Evolutionary conservation across 2,888 invertebrate genomes (phyloP).

Genomic region (Mylabris sibirica): DNA sequence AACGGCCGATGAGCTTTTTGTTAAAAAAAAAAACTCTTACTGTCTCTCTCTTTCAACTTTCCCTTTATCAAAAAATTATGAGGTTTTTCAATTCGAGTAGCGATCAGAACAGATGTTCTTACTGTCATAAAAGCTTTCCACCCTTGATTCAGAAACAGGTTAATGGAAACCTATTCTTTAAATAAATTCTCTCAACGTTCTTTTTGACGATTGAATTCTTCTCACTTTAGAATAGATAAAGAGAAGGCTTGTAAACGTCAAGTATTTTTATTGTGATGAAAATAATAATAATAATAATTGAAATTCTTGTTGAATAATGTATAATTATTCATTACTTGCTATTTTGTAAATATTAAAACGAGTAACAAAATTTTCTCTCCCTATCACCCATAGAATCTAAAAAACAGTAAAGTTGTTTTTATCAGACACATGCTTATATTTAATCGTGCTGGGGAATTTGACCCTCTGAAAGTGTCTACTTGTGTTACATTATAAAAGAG

Average conservation of each 20-base stretch:
- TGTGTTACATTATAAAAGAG: conserved; percentile 5
- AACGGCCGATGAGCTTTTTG: conserved; percentile 35
- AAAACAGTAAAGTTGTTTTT: neutral
- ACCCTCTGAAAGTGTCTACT: conserved; percentile 16
- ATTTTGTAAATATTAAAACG: neutral
- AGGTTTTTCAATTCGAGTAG: conserved; percentile 17
- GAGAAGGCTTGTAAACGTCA: neutral
- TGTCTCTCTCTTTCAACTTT: conserved; percentile 49
- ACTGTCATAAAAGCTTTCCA: conserved; percentile 19
- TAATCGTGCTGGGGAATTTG: conserved; percentile 12
- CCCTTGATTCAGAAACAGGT: conserved; percentile 21
- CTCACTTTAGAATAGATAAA: neutral
- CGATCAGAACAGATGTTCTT: conserved; percentile 21
- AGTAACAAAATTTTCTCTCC: neutral
- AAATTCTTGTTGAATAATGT: neutral
- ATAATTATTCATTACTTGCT: too few relatives aligned
- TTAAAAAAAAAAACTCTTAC: too few relatives aligned
- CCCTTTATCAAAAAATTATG: conserved; percentile 16
- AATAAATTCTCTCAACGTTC: neutral
- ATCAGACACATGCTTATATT: conserved; percentile 19
- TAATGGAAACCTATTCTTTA: conserved; percentile 10
- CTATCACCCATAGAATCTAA: neutral
- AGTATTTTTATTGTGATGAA: neutral
- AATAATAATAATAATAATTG: neutral
- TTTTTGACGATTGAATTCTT: conserved; percentile 3